Evolutionary conservation across 2,797 vertebrate species (phyloP).

Genomic region (Tauraco hartlaubi): DNA sequence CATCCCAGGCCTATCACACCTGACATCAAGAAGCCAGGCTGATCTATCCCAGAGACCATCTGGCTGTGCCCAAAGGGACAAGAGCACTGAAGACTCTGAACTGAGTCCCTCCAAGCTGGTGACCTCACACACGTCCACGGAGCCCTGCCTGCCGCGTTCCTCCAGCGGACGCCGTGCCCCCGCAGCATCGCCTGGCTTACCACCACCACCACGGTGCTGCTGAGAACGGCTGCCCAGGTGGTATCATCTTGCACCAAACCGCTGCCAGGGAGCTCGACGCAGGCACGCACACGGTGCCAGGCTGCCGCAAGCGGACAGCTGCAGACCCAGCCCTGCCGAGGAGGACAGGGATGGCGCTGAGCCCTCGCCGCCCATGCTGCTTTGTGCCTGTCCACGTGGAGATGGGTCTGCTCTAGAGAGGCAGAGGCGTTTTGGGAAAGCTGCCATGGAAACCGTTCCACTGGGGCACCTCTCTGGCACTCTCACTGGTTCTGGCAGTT

Average conservation of each 20-base stretch:
- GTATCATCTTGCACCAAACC: background rate
- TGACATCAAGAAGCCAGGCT: background rate
- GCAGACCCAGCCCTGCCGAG: background rate
- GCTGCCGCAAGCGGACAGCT: background rate
- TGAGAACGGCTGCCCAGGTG: background rate
- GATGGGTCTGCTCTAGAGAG: background rate
- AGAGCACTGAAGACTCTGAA: background rate
- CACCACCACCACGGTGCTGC: background rate
- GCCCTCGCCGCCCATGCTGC: background rate
- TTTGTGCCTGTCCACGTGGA: background rate
- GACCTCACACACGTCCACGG: rapidly evolving
- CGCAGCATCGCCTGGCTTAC: background rate
- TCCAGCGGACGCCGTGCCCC: background rate
- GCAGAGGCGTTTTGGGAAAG: background rate
- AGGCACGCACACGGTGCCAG: background rate
- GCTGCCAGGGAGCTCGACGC: background rate
- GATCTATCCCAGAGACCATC: background rate
- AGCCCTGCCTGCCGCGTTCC: background rate
- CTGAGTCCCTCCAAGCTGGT: background rate
- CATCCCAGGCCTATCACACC: no score
- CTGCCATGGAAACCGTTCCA: background rate
- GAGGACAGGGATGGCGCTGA: background rate
- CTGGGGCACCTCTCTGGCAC: background rate
- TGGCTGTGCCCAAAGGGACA: background rate
- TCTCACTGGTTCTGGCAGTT: background rate